Evolutionary conservation across 2,888 invertebrate genomes (phyloP), one percentile per base, ranked within the genome.

Genomic region (Phengaris alcon): DNA sequence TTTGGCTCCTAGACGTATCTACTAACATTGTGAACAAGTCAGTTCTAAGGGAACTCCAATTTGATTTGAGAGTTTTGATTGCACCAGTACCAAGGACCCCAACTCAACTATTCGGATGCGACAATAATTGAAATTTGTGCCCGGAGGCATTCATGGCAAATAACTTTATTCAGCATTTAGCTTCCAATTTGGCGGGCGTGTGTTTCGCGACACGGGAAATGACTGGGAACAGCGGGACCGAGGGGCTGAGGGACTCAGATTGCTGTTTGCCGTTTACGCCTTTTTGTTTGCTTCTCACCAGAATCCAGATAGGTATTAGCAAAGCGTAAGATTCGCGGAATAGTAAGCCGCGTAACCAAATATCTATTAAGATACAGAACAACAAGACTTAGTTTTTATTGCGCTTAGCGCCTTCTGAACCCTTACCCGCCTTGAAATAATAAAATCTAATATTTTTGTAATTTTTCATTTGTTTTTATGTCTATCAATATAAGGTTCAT

Each of bases 51-150:
- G 6, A 48, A 48, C 7, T 48, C 6, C 3, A 59, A 10, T 13
- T 10, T 15, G 1, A 57, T 46, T 15, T 10, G 35, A 35, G 2
- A 52, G 68, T 79, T 81, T 68, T 82, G 80, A 73, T 48, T 73
- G 15, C 75, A 84, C 84, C 10, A 83, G 87, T 90, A 89, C 86
- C 73, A 72, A 75, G 79, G 80, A 81, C 87, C 89, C 90, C 90
- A 90, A 87, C 89, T 85, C 82, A 90, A 93, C 91, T 92, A 93
- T 93, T 92, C 92, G 92, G 92, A 93, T 92, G 93, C 86, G 90
- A 84, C 90, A 91, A 93, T 93, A 92, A 93, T 93, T 93, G 92
- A 93, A 93, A 92, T 93, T 91, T 91, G 92, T 92, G 92, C 93
- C 93, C 93, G 89, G 92, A 93, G 93, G 93, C 93, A 93, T 93